Conservation (phyloP, 2,888 invertebrate species). For the Linhomoeus sp. region DNA sequence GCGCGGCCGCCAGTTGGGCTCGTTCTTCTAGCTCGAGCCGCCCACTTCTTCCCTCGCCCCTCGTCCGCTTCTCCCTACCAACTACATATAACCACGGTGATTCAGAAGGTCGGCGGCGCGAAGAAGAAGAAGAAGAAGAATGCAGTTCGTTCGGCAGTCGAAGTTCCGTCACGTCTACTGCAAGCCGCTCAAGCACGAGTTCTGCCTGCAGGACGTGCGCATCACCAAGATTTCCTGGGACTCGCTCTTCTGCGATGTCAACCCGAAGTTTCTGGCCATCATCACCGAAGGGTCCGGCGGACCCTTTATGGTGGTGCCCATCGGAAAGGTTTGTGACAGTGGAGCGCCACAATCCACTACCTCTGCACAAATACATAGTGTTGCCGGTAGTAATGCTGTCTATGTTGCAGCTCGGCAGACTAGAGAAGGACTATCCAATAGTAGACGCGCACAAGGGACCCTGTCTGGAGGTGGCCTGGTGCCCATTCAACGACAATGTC, state of each 20-base stretch:
- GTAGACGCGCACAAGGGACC: conserved; percentile 84
- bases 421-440: conserved; percentile 53
- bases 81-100: no score
- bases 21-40: no score
- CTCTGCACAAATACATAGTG: no score
- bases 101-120: no score
- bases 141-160: conserved; percentile 56
- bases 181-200: conserved; percentile 63
- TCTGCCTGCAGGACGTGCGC: conserved; percentile 76
- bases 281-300: conserved; percentile 65
- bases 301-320: conserved; percentile 69
- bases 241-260: conserved; percentile 79
- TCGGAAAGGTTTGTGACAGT: conserved; percentile 54
- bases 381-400: background rate
- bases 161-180: conserved; percentile 94
- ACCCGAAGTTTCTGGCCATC: conserved; percentile 81
- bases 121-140: background rate
- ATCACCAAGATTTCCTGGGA: conserved; percentile 85
- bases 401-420: conserved; percentile 52
- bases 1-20: no score
- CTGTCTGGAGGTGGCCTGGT: conserved; percentile 80
- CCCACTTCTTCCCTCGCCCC: no score
- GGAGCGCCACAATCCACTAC: no score
- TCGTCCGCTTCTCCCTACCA: no score
- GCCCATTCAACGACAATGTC: conserved; percentile 87